phyloP scores from a whole-genome alignment of 2,888 invertebrate genomes.

The Notodonta ziczac region DNA sequence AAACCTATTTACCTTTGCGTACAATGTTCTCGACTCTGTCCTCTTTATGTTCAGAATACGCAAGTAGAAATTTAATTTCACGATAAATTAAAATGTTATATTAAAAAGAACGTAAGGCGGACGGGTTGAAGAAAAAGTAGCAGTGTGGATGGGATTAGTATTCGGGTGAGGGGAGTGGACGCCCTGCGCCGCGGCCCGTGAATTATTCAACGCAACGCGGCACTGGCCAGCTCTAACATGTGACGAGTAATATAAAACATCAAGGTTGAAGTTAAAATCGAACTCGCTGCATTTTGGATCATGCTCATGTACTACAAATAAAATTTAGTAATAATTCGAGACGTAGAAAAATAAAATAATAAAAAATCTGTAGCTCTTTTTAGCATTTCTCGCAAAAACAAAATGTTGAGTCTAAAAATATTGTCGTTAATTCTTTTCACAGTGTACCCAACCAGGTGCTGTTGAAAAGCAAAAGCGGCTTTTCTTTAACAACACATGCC shows the following conservation, averaged over 20 bases:
- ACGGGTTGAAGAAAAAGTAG: slow-evolving; percentile 41
- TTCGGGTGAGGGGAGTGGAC: slow-evolving; percentile 51
- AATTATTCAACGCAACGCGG: slow-evolving; percentile 62
- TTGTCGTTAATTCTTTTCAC: no score
- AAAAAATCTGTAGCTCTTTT: no score
- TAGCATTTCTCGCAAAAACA: no score
- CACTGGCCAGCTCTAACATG: slow-evolving; percentile 53
- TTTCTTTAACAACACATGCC: no score
- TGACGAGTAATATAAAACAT: slow-evolving; percentile 57
- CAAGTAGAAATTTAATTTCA: slow-evolving; percentile 2
- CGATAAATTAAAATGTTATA: slow-evolving; percentile 9
- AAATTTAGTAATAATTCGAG: background rate
- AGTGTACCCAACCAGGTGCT: no score
- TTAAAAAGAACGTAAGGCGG: slow-evolving; percentile 25
- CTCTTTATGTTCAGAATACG: background rate
- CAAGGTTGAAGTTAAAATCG: slow-evolving; percentile 33
- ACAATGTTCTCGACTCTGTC: background rate
- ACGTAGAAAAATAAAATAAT: no score
- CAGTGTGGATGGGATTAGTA: slow-evolving; percentile 54
- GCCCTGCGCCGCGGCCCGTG: slow-evolving; percentile 48
- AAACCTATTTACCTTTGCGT: background rate
- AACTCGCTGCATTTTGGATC: slow-evolving; percentile 6
- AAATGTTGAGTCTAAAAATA: no score
- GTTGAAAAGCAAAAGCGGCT: no score
- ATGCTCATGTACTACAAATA: background rate